Evolutionary conservation across 2,888 invertebrate species (phyloP), one percentile per base, ranked within the genome.

Genomic region (Drosophila helvetica): DNA sequence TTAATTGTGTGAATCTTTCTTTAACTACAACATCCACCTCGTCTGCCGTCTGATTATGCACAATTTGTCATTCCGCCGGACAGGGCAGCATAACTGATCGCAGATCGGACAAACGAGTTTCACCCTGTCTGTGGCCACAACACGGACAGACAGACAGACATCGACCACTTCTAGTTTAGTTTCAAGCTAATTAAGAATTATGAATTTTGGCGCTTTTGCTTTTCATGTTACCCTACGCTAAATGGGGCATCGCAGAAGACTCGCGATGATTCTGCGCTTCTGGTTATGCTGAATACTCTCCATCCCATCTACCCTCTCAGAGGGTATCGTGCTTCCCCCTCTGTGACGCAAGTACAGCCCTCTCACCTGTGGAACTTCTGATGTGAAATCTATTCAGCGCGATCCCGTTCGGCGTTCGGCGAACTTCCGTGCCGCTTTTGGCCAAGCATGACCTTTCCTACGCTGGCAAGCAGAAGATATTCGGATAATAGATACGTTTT

Each of bases 401-500:
- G 66, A 68, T 82, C 73, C 60, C 66, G 55, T 59, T 58, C 54
- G 52, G 25, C 38, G 3, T 30, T 30, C 3, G 10, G 8, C 56
- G 1, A 70, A 67, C 83, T 84, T 84, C 83, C 83, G 83, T 58
- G 68, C 72, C 65, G 74, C 63, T 74, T 65, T 67, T 33, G 55
- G 12, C 76, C 69, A 67, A 76, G 77, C 79, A 67, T 84, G 85
- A 86, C 83, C 87, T 81, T 69, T 71, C 25, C 38, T 47, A 69
- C 53, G 42, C 52, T 54, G 22, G 38, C 55, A 19, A 52, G 30
- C 33, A 30, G 71, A 73, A 57, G 57, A 65, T 68, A 43, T 50
- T 18, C 50, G 56, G 74, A 78, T 84, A 80, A 75, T 70, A 71
- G 64, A 66, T 61, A 74, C 33, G 59, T 78, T 65, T 78, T 12